phyloP scores from a whole-genome alignment of 2,797 vertebrate species.

The Streptopelia turtur region DNA sequence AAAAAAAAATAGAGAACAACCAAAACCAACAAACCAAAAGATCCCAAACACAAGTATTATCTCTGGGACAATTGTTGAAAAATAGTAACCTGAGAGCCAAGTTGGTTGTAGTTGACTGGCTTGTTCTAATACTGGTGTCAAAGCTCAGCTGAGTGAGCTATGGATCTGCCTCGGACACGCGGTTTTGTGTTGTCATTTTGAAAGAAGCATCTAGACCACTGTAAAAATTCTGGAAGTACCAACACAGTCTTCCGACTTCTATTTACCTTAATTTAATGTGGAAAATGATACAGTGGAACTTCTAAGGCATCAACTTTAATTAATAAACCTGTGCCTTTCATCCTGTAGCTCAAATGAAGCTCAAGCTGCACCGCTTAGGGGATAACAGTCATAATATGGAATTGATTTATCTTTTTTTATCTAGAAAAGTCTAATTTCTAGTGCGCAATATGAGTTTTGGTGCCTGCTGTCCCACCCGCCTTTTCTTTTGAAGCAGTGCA shows the following conservation, averaged over 20 bases:
- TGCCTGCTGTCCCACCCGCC: background rate
- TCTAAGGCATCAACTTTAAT: background rate
- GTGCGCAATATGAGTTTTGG: background rate
- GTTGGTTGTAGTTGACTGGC: background rate
- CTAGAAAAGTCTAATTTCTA: background rate
- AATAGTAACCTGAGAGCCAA: background rate
- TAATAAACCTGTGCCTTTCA: background rate
- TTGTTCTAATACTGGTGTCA: background rate
- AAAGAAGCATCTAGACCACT: background rate
- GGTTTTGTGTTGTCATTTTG: background rate
- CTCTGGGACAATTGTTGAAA: background rate
- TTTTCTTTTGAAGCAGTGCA: background rate
- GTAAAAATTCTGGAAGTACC: background rate
- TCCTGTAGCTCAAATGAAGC: background rate
- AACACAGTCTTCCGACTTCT: background rate
- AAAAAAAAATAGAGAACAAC: no score
- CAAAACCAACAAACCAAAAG: background rate
- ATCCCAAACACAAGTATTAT: background rate
- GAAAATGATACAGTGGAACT: background rate
- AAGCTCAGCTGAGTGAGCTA: background rate
- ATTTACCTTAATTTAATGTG: background rate
- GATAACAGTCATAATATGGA: background rate
- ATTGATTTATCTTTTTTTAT: background rate
- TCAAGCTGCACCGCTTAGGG: background rate
- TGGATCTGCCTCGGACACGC: background rate